Evolutionary conservation across 2,113 vertebrate species (phyloP).

Genomic region (Prunella fulvescens): DNA sequence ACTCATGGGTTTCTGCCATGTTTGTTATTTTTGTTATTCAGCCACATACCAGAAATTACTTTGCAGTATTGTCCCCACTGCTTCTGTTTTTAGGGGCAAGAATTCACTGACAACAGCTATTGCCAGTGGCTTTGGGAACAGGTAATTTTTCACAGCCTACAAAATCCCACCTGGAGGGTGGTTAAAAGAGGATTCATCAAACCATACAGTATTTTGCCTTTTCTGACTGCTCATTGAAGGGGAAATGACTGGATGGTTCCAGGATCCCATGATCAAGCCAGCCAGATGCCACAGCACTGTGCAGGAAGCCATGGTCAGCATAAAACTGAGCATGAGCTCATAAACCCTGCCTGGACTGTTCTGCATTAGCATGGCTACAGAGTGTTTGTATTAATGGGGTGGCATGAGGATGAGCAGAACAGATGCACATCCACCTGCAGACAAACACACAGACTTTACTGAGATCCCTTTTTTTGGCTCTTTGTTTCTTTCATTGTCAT

Average conservation of each 20-base stretch:
- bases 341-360: not conserved
- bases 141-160: not conserved
- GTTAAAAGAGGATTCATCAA: not conserved
- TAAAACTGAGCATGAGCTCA: not conserved
- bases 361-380: not conserved
- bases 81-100: not conserved
- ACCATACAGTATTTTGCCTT: not conserved
- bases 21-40: not conserved
- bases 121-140: not conserved
- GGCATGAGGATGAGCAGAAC: not conserved
- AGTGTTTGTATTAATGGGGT: not conserved
- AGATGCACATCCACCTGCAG: not conserved
- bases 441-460: not conserved
- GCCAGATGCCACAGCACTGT: not conserved
- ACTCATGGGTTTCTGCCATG: fast-evolving
- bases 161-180: not conserved
- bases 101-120: not conserved
- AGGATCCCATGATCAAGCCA: not conserved
- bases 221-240: not conserved
- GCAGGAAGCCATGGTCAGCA: not conserved
- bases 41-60: not conserved
- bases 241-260: not conserved
- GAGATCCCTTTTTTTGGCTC: not conserved
- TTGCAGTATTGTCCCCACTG: not conserved
- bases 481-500: not conserved